Evolutionary conservation across 2,888 invertebrate genomes (phyloP).

Genomic region (Crocallis elinguaria): DNA sequence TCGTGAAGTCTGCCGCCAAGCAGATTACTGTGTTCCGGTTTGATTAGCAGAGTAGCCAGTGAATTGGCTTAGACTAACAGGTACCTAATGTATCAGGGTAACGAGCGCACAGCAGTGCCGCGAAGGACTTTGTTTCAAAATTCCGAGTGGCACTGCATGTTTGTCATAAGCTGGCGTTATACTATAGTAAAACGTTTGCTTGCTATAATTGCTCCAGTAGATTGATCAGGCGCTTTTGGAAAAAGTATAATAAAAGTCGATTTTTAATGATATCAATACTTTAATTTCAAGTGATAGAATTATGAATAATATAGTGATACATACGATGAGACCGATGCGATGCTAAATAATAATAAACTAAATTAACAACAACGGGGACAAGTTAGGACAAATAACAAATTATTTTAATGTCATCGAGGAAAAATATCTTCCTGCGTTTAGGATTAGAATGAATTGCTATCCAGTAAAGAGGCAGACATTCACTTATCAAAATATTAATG

Average conservation of each 20-base stretch:
- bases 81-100: no score
- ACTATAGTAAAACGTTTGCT: no score
- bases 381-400: background rate
- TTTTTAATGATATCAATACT: conserved; percentile 23
- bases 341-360: background rate
- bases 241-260: conserved; percentile 6
- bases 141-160: no score
- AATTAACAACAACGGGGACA: no score
- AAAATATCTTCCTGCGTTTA: background rate
- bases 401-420: background rate
- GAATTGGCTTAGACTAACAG: no score
- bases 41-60: no score
- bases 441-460: background rate
- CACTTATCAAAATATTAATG: background rate
- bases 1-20: no score
- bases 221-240: background rate
- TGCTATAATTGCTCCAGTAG: background rate
- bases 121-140: no score
- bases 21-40: no score
- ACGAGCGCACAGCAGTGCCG: no score
- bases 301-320: conserved; percentile 3
- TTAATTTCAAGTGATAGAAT: conserved; percentile 28
- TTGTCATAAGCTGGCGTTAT: no score
- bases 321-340: conserved; percentile 17
- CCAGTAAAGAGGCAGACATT: background rate